A percentile compares a stretch with the other conserved stretches of the same genome.
These are phyloP conservation scores for Mirza zaza DNA, from an alignment of 2,113 vertebrate genomes.

Conservation along the genomic window DNA sequence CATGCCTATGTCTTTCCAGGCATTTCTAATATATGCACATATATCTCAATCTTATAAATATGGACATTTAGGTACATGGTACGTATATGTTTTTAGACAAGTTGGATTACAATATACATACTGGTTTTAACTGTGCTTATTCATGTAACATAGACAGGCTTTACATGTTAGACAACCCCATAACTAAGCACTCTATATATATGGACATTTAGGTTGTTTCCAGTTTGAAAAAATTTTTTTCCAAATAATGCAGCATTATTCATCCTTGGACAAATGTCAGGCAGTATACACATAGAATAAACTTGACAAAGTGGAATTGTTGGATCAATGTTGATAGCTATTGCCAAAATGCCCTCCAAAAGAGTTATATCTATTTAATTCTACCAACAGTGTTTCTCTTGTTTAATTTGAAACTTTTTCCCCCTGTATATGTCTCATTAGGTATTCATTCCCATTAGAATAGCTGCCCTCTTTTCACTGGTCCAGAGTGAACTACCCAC, in stretches of 20 bases:
- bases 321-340: conserved; percentile 2
- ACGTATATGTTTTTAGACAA: background rate
- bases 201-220: conserved; percentile 12
- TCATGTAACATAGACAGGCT: background rate
- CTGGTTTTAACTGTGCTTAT: background rate
- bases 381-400: conserved; percentile 62
- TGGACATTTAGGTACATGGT: background rate
- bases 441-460: conserved; percentile 58
- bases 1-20: background rate
- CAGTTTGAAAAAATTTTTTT: background rate
- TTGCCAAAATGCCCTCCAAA: background rate
- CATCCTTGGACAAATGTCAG: background rate
- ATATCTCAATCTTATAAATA: background rate
- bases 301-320: conserved; percentile 22
- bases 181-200: background rate
- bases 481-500: conserved; percentile 26
- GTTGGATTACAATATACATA: background rate
- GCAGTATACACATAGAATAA: background rate
- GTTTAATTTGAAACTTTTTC: conserved; percentile 34
- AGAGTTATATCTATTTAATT: conserved; percentile 9
- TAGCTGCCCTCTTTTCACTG: background rate
- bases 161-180: background rate
- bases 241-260: conserved; percentile 46
- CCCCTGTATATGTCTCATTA: conserved; percentile 27
- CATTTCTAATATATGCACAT: background rate